phyloP scores from a whole-genome alignment of 2,797 vertebrate species.

The Mus minutoides region DNA sequence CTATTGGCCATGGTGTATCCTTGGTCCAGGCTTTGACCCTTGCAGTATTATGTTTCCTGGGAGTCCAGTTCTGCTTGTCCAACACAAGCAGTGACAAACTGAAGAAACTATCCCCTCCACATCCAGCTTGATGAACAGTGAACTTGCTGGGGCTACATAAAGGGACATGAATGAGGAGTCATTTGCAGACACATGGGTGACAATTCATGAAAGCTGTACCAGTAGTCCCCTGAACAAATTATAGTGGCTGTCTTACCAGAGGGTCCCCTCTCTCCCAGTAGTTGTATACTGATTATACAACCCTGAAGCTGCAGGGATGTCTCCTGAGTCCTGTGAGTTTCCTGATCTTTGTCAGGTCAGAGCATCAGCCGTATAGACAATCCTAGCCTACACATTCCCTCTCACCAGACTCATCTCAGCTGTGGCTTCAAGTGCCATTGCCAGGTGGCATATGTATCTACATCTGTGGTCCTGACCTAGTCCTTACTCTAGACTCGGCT shows the following conservation, averaged over 20 bases:
- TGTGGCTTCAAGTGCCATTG: neutral
- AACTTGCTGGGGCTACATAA: neutral
- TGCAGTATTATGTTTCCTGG: neutral
- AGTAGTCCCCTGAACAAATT: neutral
- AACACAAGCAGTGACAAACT: neutral
- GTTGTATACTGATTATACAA: neutral
- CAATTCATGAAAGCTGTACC: neutral
- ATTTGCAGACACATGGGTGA: neutral
- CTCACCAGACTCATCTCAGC: neutral
- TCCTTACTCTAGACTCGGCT: constrained; percentile 40
- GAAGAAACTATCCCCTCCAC: neutral
- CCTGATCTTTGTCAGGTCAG: neutral
- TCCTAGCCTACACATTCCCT: neutral
- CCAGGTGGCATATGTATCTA: neutral
- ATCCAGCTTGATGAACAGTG: neutral
- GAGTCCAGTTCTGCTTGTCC: neutral
- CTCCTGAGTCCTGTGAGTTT: neutral
- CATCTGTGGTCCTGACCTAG: neutral
- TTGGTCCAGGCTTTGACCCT: neutral
- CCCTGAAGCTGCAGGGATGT: neutral
- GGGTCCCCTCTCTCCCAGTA: neutral
- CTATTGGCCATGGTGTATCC: neutral
- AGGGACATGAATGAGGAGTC: neutral
- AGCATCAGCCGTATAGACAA: neutral
- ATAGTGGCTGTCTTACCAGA: neutral